Conservation (phyloP, 2,888 invertebrate genomes). For the Microctonus brassicae region DNA sequence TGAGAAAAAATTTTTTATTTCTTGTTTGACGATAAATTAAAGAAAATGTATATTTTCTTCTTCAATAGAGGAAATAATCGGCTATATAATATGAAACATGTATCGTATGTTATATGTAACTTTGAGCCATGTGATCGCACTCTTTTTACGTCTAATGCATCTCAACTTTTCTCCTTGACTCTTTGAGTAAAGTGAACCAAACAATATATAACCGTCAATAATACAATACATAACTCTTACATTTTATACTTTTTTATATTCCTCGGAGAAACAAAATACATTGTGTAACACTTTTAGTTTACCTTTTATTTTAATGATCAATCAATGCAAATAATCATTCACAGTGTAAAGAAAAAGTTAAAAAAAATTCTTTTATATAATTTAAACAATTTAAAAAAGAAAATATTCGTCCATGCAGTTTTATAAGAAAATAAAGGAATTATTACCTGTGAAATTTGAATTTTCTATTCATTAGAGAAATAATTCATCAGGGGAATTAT, state of each 20-base stretch:
- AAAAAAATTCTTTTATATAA: not conserved
- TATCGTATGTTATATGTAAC: not conserved
- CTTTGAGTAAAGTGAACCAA: conserved; percentile 6
- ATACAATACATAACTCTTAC: too few relatives aligned
- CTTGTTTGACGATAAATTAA: too few relatives aligned
- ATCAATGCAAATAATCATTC: not conserved
- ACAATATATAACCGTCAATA: not conserved
- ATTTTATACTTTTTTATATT: not conserved
- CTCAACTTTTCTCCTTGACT: conserved; percentile 15
- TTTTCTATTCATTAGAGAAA: not conserved
- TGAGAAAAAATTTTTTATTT: too few relatives aligned
- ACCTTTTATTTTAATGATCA: too few relatives aligned
- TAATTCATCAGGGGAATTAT: not conserved
- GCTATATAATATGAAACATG: too few relatives aligned
- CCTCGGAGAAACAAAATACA: conserved; percentile 12
- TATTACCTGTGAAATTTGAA: not conserved
- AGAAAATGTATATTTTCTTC: too few relatives aligned
- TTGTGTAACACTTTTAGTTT: not conserved
- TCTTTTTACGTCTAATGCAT: conserved; percentile 6
- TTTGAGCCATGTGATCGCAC: not conserved
- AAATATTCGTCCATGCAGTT: not conserved
- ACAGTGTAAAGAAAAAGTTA: not conserved
- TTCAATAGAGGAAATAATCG: too few relatives aligned
- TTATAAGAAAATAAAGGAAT: not conserved
- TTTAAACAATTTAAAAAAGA: not conserved